Percentiles rank a stretch among this genome's conserved stretches.
phyloP scores from a whole-genome alignment of 2,888 invertebrate species.

The Schizotus pectinicornis region DNA sequence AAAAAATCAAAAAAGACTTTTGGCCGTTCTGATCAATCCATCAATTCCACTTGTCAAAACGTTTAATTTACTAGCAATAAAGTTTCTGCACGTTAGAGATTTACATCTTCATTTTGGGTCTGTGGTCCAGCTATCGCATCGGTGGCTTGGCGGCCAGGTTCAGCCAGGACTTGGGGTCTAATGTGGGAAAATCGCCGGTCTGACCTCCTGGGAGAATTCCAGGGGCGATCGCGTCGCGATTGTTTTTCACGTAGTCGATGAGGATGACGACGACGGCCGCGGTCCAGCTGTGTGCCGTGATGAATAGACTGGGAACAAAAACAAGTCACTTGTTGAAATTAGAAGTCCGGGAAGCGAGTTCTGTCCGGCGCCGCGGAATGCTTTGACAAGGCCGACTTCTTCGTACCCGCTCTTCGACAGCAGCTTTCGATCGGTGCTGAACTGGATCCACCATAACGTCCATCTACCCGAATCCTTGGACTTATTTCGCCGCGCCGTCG shows the following conservation, averaged over 20 bases:
- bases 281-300: constrained; percentile 34
- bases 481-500: no score
- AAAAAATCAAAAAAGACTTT: no score
- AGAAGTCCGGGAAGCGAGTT: constrained; percentile 55
- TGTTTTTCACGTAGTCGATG: constrained; percentile 7
- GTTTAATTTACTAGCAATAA: no score
- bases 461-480: no score
- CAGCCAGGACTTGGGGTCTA: no score
- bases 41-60: no score
- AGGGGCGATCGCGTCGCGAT: constrained; percentile 16
- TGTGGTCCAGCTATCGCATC: no score
- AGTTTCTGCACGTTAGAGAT: no score
- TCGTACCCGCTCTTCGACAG: constrained; percentile 19
- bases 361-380: constrained; percentile 54
- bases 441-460: no score
- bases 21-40: no score
- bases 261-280: constrained; percentile 7
- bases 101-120: no score
- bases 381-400: constrained; percentile 53
- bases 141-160: no score
- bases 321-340: constrained; percentile 58
- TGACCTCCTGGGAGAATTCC: constrained; percentile 35
- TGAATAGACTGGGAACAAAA: constrained; percentile 53
- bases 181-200: constrained; percentile 38
- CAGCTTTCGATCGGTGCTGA: constrained; percentile 18